Conservation (phyloP, 2,888 invertebrate genomes). For the Brachylomia viminalis region DNA sequence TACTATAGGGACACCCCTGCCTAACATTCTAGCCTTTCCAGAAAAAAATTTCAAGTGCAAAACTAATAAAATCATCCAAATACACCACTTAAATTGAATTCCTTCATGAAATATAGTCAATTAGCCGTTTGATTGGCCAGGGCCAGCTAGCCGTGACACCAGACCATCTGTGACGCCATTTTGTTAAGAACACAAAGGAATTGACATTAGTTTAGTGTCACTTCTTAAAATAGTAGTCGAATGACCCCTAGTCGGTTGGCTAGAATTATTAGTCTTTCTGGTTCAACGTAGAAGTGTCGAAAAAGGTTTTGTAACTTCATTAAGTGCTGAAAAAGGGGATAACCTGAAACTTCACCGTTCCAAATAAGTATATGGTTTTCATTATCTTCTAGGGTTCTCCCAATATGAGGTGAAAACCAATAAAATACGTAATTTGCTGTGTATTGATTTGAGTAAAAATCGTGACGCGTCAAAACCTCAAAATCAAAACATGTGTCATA, state of each 20-base stretch:
- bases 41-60: neutral
- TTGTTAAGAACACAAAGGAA: conserved; percentile 64
- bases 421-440: neutral
- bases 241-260: conserved; percentile 48
- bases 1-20: no score
- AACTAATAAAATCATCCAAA: conserved; percentile 19
- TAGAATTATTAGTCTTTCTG: conserved; percentile 31
- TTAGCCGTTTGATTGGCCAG: conserved; percentile 53
- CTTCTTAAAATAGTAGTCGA: conserved; percentile 65
- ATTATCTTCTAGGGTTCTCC: neutral
- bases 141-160: conserved; percentile 58
- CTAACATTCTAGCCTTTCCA: neutral
- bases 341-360: neutral
- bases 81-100: conserved; percentile 40
- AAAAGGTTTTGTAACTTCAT: neutral
- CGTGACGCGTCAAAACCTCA: neutral
- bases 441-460: neutral
- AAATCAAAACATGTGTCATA: neutral
- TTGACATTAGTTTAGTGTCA: conserved; percentile 60
- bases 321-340: neutral
- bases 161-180: conserved; percentile 54
- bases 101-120: conserved; percentile 36
- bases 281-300: neutral
- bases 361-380: conserved; percentile 7
- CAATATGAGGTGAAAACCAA: neutral